phyloP scores from a whole-genome alignment of 1,140 invertebrate species.

The Papilio aristodemus region DNA sequence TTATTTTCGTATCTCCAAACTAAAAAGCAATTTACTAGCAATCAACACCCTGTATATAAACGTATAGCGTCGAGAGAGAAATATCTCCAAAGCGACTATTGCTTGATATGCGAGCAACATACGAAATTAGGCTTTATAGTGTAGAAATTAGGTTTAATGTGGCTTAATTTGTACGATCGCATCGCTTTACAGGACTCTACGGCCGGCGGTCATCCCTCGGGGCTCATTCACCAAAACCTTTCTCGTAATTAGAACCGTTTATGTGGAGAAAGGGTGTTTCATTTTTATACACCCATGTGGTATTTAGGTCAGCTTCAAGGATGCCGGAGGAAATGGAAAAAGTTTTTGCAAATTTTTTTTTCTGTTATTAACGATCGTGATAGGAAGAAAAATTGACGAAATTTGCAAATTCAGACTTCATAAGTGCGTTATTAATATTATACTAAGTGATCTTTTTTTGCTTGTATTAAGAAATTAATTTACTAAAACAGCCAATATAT shows the following conservation, averaged over 20 bases:
- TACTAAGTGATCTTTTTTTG: too few relatives aligned
- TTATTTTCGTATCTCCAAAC: not conserved
- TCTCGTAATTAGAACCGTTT: constrained; percentile 28
- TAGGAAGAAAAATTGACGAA: not conserved
- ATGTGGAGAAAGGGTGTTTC: constrained; percentile 27
- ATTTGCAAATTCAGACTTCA: too few relatives aligned
- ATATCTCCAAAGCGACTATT: constrained; percentile 23
- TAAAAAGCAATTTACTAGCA: constrained; percentile 20
- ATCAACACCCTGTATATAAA: constrained; percentile 13
- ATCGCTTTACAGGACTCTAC: constrained; percentile 7
- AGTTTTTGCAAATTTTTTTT: not conserved
- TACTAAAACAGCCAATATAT: not conserved
- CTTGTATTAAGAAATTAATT: too few relatives aligned
- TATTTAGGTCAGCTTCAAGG: constrained; percentile 30
- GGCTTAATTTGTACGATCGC: constrained; percentile 1
- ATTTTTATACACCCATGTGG: constrained; percentile 24
- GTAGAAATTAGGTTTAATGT: not conserved
- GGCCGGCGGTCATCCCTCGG: constrained; percentile 18
- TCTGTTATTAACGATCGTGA: not conserved
- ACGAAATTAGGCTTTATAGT: constrained; percentile 17
- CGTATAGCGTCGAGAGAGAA: constrained; percentile 7
- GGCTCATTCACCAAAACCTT: constrained; percentile 20
- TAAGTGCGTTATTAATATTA: too few relatives aligned
- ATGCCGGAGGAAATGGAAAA: constrained; percentile 12
- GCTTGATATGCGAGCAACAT: not conserved